A percentile compares a stretch with the other conserved stretches of the same genome.
Conservation (phyloP, 2,113 vertebrate genomes). For the Galbula dea region DNA sequence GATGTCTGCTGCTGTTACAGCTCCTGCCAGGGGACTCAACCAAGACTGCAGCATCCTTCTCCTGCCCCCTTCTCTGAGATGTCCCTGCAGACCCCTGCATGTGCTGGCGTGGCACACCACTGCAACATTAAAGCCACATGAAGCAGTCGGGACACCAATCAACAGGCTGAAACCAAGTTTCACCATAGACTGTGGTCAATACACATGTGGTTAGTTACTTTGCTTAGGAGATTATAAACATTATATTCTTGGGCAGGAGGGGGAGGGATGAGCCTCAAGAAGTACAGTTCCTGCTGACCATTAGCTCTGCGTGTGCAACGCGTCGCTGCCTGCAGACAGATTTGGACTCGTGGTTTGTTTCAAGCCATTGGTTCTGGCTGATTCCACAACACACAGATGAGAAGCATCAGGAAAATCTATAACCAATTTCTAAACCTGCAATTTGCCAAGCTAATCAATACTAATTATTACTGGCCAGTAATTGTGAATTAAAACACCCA, state of each 20-base stretch:
- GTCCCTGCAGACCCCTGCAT: neutral
- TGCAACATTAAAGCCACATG: rapidly evolving
- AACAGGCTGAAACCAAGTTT: neutral
- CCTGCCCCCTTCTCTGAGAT: neutral
- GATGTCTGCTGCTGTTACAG: slow-evolving; percentile 39
- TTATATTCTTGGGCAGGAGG: neutral
- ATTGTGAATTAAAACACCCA: slow-evolving; percentile 47
- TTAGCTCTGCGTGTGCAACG: neutral
- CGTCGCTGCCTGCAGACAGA: neutral
- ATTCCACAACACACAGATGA: slow-evolving; percentile 1
- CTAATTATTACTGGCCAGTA: slow-evolving; percentile 60
- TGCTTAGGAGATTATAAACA: neutral
- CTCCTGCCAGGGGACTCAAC: neutral
- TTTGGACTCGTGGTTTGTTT: neutral
- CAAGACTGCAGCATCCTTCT: neutral
- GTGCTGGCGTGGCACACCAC: neutral
- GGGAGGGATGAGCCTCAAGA: neutral
- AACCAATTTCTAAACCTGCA: slow-evolving; percentile 64
- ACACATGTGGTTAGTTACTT: neutral
- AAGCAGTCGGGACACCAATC: neutral
- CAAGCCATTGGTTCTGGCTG: slow-evolving; percentile 31
- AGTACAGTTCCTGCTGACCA: neutral
- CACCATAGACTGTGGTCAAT: neutral
- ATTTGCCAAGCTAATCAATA: slow-evolving; percentile 59
- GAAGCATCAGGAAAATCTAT: slow-evolving; percentile 56